These are phyloP conservation scores for Isurus oxyrinchus DNA, from an alignment of 2,113 vertebrate species.

Conservation along the genomic window DNA sequence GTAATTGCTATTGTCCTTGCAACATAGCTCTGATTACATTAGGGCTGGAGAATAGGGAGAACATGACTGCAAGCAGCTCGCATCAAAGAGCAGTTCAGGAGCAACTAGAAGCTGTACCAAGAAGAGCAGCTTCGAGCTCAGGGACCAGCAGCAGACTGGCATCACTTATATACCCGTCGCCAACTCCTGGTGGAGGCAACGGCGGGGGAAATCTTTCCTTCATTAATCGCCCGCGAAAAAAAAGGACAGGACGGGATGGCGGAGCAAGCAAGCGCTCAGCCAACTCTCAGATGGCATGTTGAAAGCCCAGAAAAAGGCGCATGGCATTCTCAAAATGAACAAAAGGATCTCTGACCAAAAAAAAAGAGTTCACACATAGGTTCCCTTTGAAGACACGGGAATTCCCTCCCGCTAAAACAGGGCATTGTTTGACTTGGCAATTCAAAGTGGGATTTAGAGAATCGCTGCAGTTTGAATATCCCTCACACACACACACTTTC, in stretches of 20 bases:
- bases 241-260: too few species aligned
- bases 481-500: too few species aligned
- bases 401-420: background rate
- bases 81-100: background rate
- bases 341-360: background rate
- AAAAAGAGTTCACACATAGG: background rate
- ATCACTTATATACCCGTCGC: background rate
- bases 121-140: background rate
- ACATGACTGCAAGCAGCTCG: background rate
- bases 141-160: background rate
- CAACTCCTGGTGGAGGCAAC: background rate
- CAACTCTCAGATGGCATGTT: background rate
- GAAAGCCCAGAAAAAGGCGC: background rate
- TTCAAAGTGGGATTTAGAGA: background rate
- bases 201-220: background rate
- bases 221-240: background rate
- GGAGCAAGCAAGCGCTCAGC: background rate
- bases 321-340: background rate
- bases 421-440: background rate
- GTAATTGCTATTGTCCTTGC: constrained; percentile 25
- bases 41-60: background rate
- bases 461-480: background rate
- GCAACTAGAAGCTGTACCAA: background rate
- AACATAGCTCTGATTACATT: background rate
- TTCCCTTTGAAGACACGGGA: background rate